phyloP scores from a whole-genome alignment of 2,797 vertebrate genomes.

The Pteropus rufus region DNA sequence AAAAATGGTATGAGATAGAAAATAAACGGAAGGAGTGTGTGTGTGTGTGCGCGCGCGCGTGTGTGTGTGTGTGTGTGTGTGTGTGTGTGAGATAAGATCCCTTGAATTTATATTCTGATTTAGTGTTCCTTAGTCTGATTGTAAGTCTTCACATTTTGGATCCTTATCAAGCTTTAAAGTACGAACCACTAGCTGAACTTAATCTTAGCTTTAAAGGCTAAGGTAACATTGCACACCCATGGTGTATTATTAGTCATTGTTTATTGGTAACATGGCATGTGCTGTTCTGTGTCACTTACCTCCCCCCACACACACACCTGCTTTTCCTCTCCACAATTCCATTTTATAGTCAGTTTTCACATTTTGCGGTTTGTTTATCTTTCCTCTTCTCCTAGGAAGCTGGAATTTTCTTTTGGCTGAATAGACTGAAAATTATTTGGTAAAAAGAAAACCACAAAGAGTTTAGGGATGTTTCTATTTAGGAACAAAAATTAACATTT shows the following conservation, averaged over 20 bases:
- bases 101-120: background rate
- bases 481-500: slow-evolving; percentile 6
- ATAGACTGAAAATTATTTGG: slow-evolving; percentile 36
- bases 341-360: slow-evolving; percentile 32
- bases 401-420: slow-evolving; percentile 11
- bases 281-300: background rate
- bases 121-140: background rate
- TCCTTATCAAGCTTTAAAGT: background rate
- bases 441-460: slow-evolving; percentile 8
- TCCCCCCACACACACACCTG: too few species aligned
- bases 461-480: background rate
- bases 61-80: background rate
- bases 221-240: background rate
- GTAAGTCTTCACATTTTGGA: slow-evolving; percentile 41
- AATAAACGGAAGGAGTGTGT: background rate
- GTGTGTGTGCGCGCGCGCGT: too few species aligned
- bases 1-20: background rate
- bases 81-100: background rate
- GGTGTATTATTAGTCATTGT: background rate
- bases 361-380: slow-evolving; percentile 48
- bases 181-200: background rate
- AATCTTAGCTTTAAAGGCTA: background rate
- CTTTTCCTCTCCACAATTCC: background rate
- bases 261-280: slow-evolving; percentile 8
- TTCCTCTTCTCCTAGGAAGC: slow-evolving; percentile 31